Conservation (phyloP, 2,797 vertebrate species). For the Bufotes viridis region DNA sequence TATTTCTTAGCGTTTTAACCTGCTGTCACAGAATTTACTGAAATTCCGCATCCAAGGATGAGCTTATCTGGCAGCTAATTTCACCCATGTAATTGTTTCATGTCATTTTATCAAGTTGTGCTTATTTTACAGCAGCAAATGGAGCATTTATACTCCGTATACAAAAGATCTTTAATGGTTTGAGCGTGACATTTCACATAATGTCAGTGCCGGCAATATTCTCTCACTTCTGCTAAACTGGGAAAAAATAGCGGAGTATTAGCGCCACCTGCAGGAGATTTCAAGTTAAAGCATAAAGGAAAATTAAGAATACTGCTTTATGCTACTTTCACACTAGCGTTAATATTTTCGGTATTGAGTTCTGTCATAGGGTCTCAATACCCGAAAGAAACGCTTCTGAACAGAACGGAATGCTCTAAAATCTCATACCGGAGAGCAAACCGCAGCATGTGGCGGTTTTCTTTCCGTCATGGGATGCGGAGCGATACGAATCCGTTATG, state of each 20-base stretch:
- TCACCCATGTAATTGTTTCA: conserved; percentile 23
- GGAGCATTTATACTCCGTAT: conserved; percentile 16
- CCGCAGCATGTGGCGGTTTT: too few relatives aligned
- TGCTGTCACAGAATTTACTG: conserved; percentile 16
- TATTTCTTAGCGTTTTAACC: background rate
- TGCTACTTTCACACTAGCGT: too few relatives aligned
- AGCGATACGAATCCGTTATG: too few relatives aligned
- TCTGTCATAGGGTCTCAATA: too few relatives aligned
- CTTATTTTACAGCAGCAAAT: conserved; percentile 23
- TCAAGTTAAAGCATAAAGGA: background rate
- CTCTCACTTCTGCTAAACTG: background rate
- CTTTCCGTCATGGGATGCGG: too few relatives aligned
- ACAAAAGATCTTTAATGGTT: conserved; percentile 33
- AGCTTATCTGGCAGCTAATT: conserved; percentile 15
- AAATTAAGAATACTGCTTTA: background rate
- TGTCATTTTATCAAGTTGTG: conserved; percentile 33
- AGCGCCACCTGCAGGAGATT: conserved; percentile 41
- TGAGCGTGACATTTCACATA: background rate
- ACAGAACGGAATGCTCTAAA: too few relatives aligned
- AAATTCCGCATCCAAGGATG: conserved; percentile 6
- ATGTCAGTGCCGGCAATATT: conserved; percentile 2
- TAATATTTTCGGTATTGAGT: too few relatives aligned
- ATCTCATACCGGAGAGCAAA: too few relatives aligned
- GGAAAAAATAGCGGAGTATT: background rate
- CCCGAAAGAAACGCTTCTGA: too few relatives aligned